Evolutionary conservation across 2,113 vertebrate genomes (phyloP).

Genomic region (Casuarius casuarius): DNA sequence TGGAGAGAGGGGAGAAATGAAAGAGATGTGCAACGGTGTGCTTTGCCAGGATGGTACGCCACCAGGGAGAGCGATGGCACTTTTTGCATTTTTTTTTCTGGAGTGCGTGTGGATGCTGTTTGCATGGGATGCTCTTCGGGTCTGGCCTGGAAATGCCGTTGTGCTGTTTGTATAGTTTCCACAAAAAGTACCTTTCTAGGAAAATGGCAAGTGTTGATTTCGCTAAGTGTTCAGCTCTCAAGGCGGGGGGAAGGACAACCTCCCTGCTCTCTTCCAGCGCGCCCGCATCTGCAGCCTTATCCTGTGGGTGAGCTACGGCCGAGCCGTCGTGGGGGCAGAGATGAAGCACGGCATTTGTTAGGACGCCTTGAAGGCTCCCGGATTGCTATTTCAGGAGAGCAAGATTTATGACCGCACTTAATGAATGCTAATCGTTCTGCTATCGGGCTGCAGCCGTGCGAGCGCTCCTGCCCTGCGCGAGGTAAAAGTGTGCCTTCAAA

Average conservation of each 20-base stretch:
- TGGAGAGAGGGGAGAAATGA: neutral
- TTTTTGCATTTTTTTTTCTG: neutral
- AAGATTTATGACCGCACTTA: constrained; percentile 71
- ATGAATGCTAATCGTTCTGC: constrained; percentile 73
- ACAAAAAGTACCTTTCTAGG: neutral
- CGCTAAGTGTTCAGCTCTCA: neutral
- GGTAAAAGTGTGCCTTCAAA: constrained; percentile 64
- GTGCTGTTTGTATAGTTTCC: neutral
- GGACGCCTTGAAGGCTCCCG: constrained; percentile 38
- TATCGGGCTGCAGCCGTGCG: constrained; percentile 66
- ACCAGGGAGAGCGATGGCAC: neutral
- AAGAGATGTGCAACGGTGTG: neutral
- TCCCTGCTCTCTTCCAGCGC: neutral
- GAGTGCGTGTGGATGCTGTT: neutral
- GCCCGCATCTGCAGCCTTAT: neutral
- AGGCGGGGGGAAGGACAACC: neutral
- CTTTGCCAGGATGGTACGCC: neutral
- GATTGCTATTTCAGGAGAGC: constrained; percentile 47
- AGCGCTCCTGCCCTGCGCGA: constrained; percentile 61
- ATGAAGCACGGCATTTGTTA: constrained; percentile 63
- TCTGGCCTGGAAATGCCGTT: neutral
- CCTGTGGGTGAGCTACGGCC: neutral
- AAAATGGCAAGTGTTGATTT: neutral
- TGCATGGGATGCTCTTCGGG: neutral
- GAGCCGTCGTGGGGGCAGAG: constrained; percentile 43